phyloP scores from a whole-genome alignment of 2,797 vertebrate species.

The Syndactyla subalaris region DNA sequence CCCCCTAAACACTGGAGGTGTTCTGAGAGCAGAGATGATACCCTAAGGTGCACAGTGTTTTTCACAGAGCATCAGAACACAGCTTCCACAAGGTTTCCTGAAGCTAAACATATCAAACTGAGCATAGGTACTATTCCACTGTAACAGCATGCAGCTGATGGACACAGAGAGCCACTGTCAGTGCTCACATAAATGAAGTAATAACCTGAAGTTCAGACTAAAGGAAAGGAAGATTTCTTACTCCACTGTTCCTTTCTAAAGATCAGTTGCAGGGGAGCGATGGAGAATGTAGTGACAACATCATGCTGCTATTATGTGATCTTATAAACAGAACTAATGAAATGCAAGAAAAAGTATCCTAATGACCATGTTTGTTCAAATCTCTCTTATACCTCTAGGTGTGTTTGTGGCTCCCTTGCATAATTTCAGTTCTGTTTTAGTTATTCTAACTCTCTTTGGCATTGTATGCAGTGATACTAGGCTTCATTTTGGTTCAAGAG shows the following conservation, averaged over 20 bases:
- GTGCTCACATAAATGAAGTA: not conserved
- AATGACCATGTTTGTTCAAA: not conserved
- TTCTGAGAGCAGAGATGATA: not conserved
- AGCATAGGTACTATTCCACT: accelerated
- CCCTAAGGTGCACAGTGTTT: not conserved
- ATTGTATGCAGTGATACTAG: not conserved
- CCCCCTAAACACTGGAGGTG: not conserved
- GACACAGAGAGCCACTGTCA: not conserved
- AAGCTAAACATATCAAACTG: accelerated
- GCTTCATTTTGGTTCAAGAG: not conserved
- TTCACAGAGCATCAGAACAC: not conserved
- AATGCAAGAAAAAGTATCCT: not conserved
- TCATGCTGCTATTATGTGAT: not conserved
- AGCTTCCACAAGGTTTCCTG: not conserved
- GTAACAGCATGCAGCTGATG: accelerated
- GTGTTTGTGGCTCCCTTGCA: not conserved
- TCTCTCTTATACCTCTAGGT: not conserved
- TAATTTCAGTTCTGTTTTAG: not conserved
- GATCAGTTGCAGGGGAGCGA: not conserved
- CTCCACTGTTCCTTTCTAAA: not conserved
- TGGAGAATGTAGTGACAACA: not conserved
- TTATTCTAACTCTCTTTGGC: not conserved
- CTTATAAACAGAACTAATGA: not conserved
- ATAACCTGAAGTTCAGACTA: not conserved
- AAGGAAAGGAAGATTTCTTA: not conserved